Conservation (phyloP, 2,888 invertebrate species). For the Cremastobaeus sp. region DNA sequence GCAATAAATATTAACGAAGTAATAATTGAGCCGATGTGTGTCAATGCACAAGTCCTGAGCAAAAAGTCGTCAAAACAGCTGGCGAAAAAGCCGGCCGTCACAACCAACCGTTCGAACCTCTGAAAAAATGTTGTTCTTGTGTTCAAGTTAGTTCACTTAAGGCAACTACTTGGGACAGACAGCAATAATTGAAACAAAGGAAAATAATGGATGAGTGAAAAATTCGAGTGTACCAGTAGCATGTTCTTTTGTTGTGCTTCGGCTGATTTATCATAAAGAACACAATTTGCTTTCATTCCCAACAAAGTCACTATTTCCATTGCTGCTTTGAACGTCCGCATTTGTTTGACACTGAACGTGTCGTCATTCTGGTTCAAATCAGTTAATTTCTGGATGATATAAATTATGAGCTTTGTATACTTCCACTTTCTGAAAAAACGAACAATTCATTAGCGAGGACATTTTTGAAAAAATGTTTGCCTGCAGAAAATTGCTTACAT, state of each 20-base stretch:
- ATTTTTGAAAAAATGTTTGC: background rate
- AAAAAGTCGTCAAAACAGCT: conserved; percentile 65
- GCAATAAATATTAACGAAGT: conserved; percentile 85
- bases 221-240: too few relatives aligned
- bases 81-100: conserved; percentile 80
- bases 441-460: background rate
- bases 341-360: conserved; percentile 83
- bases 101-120: conserved; percentile 80
- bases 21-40: conserved; percentile 78
- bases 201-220: too few relatives aligned
- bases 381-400: conserved; percentile 63
- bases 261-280: conserved; percentile 77
- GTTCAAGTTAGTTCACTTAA: too few relatives aligned
- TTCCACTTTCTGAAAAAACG: conserved; percentile 64
- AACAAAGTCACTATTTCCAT: conserved; percentile 83
- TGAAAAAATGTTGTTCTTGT: conserved; percentile 63
- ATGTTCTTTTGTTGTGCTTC: conserved; percentile 61
- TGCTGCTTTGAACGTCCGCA: conserved; percentile 82
- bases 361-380: conserved; percentile 55
- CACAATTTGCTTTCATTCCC: conserved; percentile 81
- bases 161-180: too few relatives aligned
- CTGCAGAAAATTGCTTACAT: background rate
- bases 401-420: conserved; percentile 65
- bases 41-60: conserved; percentile 66
- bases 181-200: background rate